Percentiles rank a stretch among this genome's conserved stretches.
Conservation (phyloP, 1,140 invertebrate genomes). For the Leucophenga varia region DNA sequence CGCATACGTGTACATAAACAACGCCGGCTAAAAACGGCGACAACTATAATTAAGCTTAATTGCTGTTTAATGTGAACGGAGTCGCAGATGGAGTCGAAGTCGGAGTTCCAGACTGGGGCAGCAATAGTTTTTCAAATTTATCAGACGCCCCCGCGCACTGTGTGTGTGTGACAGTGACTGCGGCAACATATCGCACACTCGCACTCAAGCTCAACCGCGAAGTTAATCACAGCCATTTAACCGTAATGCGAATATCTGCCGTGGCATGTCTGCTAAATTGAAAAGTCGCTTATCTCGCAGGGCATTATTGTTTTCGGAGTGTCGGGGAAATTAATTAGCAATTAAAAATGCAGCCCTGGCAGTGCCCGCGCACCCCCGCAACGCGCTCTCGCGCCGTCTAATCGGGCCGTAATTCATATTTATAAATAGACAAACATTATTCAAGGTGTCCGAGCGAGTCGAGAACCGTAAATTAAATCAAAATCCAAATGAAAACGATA, state of each 20-base stretch:
- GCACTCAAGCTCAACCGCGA: constrained; percentile 7
- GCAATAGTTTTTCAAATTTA: constrained; percentile 18
- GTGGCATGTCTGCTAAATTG: no score
- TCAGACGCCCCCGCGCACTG: constrained; percentile 22
- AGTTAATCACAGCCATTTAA: neutral
- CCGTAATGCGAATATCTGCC: no score
- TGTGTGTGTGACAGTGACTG: constrained; percentile 2
- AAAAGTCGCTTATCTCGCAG: constrained; percentile 11
- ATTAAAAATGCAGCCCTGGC: constrained; percentile 43
- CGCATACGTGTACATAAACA: constrained; percentile 30
- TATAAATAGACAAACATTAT: constrained; percentile 53
- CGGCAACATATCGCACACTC: neutral
- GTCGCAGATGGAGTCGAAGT: no score
- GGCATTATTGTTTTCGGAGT: constrained; percentile 36
- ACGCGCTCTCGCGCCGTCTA: constrained; percentile 19
- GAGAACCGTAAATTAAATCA: constrained; percentile 51
- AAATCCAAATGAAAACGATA: constrained; percentile 49
- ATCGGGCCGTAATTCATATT: constrained; percentile 48
- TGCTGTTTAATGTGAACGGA: constrained; percentile 50
- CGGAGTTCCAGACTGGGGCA: neutral
- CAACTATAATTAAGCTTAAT: constrained; percentile 55
- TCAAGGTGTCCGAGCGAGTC: constrained; percentile 38
- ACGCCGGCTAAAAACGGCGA: constrained; percentile 48
- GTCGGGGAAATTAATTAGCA: constrained; percentile 48
- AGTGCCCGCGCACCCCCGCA: constrained; percentile 8